Base-by-base conservation (phyloP, 1,140 invertebrate genomes). In the Polypedilum pembai region DNA sequence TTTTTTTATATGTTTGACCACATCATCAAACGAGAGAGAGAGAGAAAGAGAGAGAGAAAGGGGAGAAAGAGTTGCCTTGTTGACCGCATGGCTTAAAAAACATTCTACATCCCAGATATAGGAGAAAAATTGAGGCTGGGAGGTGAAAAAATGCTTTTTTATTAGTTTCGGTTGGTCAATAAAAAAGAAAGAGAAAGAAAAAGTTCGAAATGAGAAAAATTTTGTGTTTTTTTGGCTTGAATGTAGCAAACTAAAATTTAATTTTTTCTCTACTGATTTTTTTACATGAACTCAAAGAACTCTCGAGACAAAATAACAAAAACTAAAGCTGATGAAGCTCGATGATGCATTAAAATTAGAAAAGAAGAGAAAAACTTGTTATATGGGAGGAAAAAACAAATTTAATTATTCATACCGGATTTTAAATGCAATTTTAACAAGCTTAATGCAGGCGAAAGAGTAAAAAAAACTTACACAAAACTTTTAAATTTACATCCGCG, bases 401-500 rank as follows among this genome's bases (percentile, higher is more conserved):
- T 69, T 69, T 18, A 69, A 69, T 69, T 69, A 69, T 69, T 69
- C 65, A 69, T 73, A 41, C 15, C 12, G 15, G 73, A 73, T 73
- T 73, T 20, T 69, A 69, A 18, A 69, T 69, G 65, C 17, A 41
- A 73, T 73, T 40, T 73, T 73, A 18, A 73, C 17, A 18, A 56
- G 45, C 65, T 21, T 18, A 69, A 69, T 33, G 24, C 65, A 69
- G 18, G 21, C 15, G 8, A 17, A n/a, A n/a, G n/a, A 10, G 41
- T 40, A 40, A 75, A 73, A 41, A 74, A 75, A 24, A 84, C 84
- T 84, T 75, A 86, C 85, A 86, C 4, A 86, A 77, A 3, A 88
- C 86, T 78, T 87, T 83, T 12, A 88, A 79, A 33, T 83, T 83
- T 75, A 88, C 85, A 73, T 85, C 83, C 0, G 83, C 84, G 12